phyloP scores from a whole-genome alignment of 1,140 invertebrate species.

The Papilio polytes region DNA sequence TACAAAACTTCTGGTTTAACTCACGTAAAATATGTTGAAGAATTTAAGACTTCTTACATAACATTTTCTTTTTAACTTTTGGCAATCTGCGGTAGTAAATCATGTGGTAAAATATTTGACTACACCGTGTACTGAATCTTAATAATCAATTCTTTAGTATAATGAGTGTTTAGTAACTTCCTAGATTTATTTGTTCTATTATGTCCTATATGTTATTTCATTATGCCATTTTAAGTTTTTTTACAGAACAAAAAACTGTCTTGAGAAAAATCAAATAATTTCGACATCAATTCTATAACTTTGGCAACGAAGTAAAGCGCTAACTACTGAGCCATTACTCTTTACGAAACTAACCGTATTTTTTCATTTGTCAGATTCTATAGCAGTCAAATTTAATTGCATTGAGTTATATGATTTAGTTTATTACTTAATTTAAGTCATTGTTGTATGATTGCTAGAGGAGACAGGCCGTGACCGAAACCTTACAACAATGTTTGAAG shows the following conservation, averaged over 20 bases:
- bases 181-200: too few species aligned
- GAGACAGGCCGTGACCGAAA: conserved; percentile 12
- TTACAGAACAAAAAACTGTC: neutral
- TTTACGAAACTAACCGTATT: neutral
- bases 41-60: conserved; percentile 11
- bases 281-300: neutral
- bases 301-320: neutral
- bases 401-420: neutral
- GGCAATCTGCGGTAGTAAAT: neutral
- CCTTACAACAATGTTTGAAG: neutral
- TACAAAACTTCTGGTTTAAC: conserved; percentile 13
- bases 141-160: neutral
- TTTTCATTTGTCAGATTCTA: neutral
- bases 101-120: neutral
- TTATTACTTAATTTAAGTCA: neutral
- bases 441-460: neutral
- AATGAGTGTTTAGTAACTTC: neutral
- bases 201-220: too few species aligned
- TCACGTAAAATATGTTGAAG: conserved; percentile 13
- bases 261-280: neutral
- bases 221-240: neutral
- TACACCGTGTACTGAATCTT: neutral
- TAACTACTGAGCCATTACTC: neutral
- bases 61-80: conserved; percentile 10
- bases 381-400: neutral